These are phyloP conservation scores for Nasonia longicornis DNA, from an alignment of 1,140 invertebrate species.

Conservation along the genomic window DNA sequence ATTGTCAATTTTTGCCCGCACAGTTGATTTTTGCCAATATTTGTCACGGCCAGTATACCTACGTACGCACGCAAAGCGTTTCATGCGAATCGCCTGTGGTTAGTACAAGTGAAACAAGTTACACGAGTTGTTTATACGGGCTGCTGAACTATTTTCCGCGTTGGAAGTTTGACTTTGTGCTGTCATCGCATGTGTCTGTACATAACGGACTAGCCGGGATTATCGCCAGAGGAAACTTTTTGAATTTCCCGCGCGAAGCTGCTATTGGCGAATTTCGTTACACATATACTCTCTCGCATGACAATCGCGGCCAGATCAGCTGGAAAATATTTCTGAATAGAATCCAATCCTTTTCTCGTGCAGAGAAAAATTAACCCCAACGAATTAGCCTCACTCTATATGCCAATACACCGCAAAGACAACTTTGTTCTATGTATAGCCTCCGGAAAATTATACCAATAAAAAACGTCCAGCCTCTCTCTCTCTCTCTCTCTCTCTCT, in stretches of 20 bases:
- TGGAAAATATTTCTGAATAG: too few relatives aligned
- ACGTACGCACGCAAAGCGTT: not conserved
- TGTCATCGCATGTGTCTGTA: not conserved
- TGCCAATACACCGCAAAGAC: too few relatives aligned
- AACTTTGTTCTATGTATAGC: too few relatives aligned
- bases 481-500: not conserved
- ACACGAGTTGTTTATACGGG: not conserved
- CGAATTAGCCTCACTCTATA: too few relatives aligned
- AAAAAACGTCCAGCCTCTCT: not conserved
- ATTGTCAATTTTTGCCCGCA: too few relatives aligned
- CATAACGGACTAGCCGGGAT: not conserved
- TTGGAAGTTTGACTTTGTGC: conserved; percentile 12
- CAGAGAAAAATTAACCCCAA: too few relatives aligned
- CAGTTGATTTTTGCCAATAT: too few relatives aligned
- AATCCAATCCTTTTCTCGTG: too few relatives aligned
- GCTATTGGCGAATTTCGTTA: not conserved
- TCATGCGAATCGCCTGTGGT: too few relatives aligned
- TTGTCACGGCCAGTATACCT: too few relatives aligned
- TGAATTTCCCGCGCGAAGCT: not conserved
- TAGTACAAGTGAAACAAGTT: not conserved
- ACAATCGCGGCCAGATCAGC: not conserved
- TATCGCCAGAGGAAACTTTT: conserved; percentile 17
- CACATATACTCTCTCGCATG: not conserved
- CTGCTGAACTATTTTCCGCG: not conserved
- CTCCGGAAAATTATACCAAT: not conserved